A percentile compares a stretch with the other conserved stretches of the same genome.
phyloP scores from a whole-genome alignment of 53 echinoderm and acorn worm species.

The Mesocentrotus franciscanus region DNA sequence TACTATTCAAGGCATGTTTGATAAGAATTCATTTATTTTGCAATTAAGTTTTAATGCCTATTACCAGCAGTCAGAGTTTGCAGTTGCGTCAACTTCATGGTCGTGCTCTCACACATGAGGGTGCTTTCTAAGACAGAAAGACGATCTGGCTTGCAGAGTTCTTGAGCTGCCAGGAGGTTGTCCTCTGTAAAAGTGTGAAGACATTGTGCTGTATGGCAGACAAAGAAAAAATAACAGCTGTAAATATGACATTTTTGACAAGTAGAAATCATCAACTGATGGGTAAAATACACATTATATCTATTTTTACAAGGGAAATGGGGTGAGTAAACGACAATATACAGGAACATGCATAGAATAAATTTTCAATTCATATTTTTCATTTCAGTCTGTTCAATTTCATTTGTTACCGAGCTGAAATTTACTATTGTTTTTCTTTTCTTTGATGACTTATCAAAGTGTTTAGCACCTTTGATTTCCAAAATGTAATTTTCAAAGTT shows the following conservation, averaged over 20 bases:
- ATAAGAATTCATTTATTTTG: too few species aligned
- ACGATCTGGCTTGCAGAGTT: conserved; percentile 76
- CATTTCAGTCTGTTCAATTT: not conserved
- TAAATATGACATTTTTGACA: not conserved
- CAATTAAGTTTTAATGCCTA: not conserved
- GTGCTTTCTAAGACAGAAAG: conserved; percentile 77
- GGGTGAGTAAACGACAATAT: not conserved
- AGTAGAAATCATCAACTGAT: not conserved
- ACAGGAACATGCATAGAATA: too few species aligned
- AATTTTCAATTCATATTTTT: not conserved
- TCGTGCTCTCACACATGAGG: conserved; percentile 77
- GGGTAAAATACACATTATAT: not conserved
- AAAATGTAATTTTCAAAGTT: not conserved
- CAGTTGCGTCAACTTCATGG: conserved; percentile 76
- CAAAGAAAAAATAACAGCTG: not conserved
- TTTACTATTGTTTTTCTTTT: too few species aligned
- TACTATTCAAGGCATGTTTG: too few species aligned
- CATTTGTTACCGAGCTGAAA: too few species aligned
- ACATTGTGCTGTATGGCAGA: conserved; percentile 83
- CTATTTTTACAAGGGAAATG: not conserved
- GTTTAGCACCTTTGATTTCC: too few species aligned
- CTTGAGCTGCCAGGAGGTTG: conserved; percentile 75
- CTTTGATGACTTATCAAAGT: too few species aligned
- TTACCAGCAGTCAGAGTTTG: conserved; percentile 86
- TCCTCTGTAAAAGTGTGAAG: conserved; percentile 96